A percentile compares a stretch with the other conserved stretches of the same genome.
Evolutionary conservation across 2,113 vertebrate species (phyloP).

Genomic region (Quiscalus mexicanus): DNA sequence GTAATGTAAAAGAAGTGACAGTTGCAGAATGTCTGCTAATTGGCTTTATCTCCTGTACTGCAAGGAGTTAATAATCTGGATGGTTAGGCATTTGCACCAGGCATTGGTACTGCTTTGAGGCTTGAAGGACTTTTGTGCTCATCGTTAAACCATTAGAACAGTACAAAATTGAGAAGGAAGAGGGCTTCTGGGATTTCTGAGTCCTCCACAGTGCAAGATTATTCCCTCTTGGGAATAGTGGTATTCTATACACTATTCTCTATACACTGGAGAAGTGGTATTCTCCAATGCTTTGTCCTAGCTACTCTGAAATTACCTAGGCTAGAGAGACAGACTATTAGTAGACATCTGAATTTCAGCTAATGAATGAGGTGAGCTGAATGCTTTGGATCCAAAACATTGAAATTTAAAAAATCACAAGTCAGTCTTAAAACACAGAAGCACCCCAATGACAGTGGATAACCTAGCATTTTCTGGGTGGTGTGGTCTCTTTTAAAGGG

Average conservation of each 20-base stretch:
- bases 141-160: not conserved
- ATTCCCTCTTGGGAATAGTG: not conserved
- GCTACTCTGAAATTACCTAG: not conserved
- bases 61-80: not conserved
- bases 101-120: not conserved
- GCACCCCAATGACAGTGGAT: not conserved
- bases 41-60: not conserved
- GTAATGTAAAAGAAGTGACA: not conserved
- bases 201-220: not conserved
- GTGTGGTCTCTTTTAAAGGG: not conserved
- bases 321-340: not conserved
- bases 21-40: not conserved
- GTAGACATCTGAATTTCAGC: not conserved
- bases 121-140: constrained; percentile 6
- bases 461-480: not conserved
- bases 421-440: not conserved
- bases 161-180: not conserved
- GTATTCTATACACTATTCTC: no score
- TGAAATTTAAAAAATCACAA: not conserved
- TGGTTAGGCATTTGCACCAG: not conserved
- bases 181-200: not conserved
- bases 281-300: not conserved
- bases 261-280: not conserved
- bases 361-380: not conserved
- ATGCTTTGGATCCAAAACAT: not conserved